Percentiles rank a stretch among this genome's conserved stretches.
phyloP scores from a whole-genome alignment of 2,888 invertebrate genomes.

The Rugalucina vietnamica region DNA sequence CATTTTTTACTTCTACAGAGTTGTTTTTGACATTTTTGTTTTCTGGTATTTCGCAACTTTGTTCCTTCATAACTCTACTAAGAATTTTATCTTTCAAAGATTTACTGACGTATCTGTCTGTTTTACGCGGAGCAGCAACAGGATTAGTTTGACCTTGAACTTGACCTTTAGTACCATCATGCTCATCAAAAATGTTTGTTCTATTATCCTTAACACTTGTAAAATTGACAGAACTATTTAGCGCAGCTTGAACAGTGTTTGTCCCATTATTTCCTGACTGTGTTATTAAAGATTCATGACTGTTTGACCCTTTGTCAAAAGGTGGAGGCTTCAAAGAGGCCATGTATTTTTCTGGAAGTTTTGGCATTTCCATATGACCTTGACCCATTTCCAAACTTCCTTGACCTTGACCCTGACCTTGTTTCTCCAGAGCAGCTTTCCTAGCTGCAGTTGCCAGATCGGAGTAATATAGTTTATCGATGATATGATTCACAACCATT shows the following conservation, averaged over 20 bases:
- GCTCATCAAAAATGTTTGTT: conserved; percentile 16
- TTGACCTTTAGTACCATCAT: conserved; percentile 17
- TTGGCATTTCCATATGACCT: background rate
- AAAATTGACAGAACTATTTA: too few relatives aligned
- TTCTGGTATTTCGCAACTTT: background rate
- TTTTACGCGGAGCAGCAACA: background rate
- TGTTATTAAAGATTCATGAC: too few relatives aligned
- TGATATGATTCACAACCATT: conserved; percentile 73
- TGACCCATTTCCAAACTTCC: too few relatives aligned
- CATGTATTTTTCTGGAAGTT: background rate
- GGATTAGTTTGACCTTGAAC: background rate
- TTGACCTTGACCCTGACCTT: background rate
- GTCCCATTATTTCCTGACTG: too few relatives aligned
- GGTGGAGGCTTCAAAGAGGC: background rate
- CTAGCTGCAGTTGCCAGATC: conserved; percentile 46
- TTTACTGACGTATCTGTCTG: background rate
- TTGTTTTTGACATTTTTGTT: background rate
- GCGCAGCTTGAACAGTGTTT: too few relatives aligned
- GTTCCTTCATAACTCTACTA: background rate
- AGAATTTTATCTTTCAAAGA: background rate
- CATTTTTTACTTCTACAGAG: background rate
- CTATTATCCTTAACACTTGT: background rate
- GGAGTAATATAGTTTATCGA: conserved; percentile 69
- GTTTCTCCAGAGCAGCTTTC: conserved; percentile 14
- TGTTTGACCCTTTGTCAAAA: too few relatives aligned